A percentile compares a stretch with the other conserved stretches of the same genome.
Evolutionary conservation across 2,797 vertebrate species (phyloP).

Genomic region (Typhlichthys eigenmanni): DNA sequence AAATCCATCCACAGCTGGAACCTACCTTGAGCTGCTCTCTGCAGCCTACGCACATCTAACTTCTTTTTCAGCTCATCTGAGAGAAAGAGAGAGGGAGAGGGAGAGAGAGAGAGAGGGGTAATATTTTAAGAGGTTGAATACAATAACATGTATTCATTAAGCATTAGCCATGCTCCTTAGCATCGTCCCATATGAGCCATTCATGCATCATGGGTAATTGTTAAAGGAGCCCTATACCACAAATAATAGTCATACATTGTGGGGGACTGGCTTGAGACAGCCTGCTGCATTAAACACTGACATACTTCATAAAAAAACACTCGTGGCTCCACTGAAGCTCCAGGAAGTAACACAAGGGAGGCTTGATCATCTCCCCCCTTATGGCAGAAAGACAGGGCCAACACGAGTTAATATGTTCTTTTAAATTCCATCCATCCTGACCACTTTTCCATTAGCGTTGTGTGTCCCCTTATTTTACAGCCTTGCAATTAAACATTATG

Average conservation of each 20-base stretch:
- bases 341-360: constrained; percentile 27
- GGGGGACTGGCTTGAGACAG: background rate
- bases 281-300: constrained; percentile 35
- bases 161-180: background rate
- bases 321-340: constrained; percentile 9
- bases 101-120: background rate
- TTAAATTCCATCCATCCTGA: no score
- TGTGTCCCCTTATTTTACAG: constrained; percentile 16
- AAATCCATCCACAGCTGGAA: constrained; percentile 9
- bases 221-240: background rate
- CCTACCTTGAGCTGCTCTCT: constrained; percentile 83
- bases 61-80: constrained; percentile 85
- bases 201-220: background rate
- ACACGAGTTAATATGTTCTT: constrained; percentile 40
- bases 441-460: no score
- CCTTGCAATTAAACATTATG: no score
- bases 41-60: constrained; percentile 78
- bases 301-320: constrained; percentile 20
- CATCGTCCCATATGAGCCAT: constrained; percentile 1
- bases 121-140: background rate
- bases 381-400: constrained; percentile 23
- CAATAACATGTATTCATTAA: constrained; percentile 4
- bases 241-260: background rate
- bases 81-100: constrained; percentile 16
- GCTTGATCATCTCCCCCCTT: constrained; percentile 19